Evolutionary conservation across 37 sponge, comb jelly and placozoan species (phyloP).

Genomic region (Aplysina aerophoba): DNA sequence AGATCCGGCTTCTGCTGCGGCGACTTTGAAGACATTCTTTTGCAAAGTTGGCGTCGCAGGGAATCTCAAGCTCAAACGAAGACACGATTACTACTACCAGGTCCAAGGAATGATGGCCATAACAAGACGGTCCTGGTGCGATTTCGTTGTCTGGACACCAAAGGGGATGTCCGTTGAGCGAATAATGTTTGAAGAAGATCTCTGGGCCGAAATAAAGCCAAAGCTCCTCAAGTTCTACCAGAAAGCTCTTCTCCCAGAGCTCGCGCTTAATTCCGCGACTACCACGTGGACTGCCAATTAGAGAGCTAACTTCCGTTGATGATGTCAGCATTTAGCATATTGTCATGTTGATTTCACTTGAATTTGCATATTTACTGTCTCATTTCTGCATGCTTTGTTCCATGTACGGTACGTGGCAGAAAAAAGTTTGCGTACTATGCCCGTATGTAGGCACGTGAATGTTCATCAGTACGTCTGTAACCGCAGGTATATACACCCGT

Average conservation of each 20-base stretch:
- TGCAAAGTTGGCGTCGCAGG: background rate
- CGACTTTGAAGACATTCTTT: background rate
- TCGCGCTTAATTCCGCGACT: background rate
- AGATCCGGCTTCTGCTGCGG: background rate
- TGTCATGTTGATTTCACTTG: too few relatives aligned
- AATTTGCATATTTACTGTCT: slow-evolving; percentile 1
- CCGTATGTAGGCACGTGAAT: too few relatives aligned
- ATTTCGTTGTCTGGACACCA: slow-evolving; percentile 16
- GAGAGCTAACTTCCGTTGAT: background rate
- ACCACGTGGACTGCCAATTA: slow-evolving; percentile 6
- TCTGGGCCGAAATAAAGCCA: background rate
- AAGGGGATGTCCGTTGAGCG: slow-evolving; percentile 23
- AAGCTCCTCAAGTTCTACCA: slow-evolving; percentile 3
- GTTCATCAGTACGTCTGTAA: too few relatives aligned
- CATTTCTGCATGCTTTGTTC: slow-evolving; percentile 5
- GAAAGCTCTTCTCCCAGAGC: slow-evolving; percentile 1
- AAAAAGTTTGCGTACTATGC: too few relatives aligned
- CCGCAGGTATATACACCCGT: too few relatives aligned
- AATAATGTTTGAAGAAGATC: background rate
- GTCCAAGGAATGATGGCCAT: slow-evolving; percentile 9
- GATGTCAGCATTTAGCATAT: background rate
- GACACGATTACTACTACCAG: too few relatives aligned
- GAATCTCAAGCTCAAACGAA: too few relatives aligned
- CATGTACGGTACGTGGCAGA: too few relatives aligned
- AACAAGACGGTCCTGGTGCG: slow-evolving; percentile 14